These are phyloP conservation scores for Ranitomeya imitator DNA, from an alignment of 2,113 vertebrate genomes.

Conservation along the genomic window DNA sequence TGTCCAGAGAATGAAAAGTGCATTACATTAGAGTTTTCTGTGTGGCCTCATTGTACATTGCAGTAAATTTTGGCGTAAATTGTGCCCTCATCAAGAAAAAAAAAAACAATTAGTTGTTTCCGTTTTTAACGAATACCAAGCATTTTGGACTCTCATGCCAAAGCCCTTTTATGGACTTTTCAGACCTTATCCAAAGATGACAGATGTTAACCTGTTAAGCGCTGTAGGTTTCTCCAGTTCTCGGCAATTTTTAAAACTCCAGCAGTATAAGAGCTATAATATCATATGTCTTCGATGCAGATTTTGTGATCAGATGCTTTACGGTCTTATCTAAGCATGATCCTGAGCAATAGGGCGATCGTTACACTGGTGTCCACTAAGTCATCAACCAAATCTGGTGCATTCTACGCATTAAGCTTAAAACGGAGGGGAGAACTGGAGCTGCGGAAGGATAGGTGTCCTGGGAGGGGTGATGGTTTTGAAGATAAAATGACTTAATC, in stretches of 20 bases:
- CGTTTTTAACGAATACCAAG: slow-evolving; percentile 18
- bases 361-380: background rate
- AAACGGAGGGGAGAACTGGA: background rate
- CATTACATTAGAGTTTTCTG: slow-evolving; percentile 39
- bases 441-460: slow-evolving; percentile 16
- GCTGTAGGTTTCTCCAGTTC: slow-evolving; percentile 14
- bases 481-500: slow-evolving; percentile 40
- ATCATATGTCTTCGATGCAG: slow-evolving; percentile 16
- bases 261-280: slow-evolving; percentile 3
- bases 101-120: slow-evolving; percentile 23
- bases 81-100: slow-evolving; percentile 28
- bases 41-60: slow-evolving; percentile 46
- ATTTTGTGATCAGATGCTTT: background rate
- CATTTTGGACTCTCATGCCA: slow-evolving; percentile 49
- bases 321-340: background rate
- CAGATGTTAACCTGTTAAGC: slow-evolving; percentile 18
- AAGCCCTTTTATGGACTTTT: slow-evolving; percentile 46
- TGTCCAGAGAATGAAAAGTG: slow-evolving; percentile 46
- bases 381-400: slow-evolving; percentile 29
- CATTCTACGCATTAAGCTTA: slow-evolving; percentile 15
- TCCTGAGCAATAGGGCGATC: background rate
- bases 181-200: slow-evolving; percentile 53
- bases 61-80: slow-evolving; percentile 46
- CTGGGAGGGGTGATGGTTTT: slow-evolving; percentile 45
- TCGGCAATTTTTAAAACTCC: background rate